Evolutionary conservation across 2,113 vertebrate species (phyloP), one percentile per base, ranked within the genome.

Genomic region (Amblyopsis rosae): DNA sequence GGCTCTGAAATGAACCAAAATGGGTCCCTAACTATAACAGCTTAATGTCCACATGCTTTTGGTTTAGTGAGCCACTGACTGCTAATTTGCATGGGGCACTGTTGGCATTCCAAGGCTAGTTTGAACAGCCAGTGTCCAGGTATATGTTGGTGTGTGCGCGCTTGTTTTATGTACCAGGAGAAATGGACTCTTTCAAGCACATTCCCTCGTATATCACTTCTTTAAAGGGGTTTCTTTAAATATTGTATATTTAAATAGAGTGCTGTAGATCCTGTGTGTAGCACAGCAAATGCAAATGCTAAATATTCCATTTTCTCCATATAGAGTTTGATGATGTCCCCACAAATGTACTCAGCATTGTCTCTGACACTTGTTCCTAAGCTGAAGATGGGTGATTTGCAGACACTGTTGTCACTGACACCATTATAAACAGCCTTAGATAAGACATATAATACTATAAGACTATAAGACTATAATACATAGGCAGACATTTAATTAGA

Each of bases 41-140:
- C 59, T 33, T 45, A n/a, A 60, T 45, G 59, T 62, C 46, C 60
- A 62, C 60, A 13, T 62, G 60, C 60, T 48, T 48, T 48, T 50
- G 46, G 64, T 82, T 59, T 73, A 54, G 71, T 75, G 59, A 77
- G 60, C 63, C 54, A 78, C 69, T 26, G 75, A 59, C 73, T 73
- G 62, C 62, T 86, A 71, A 86, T 86, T 84, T 69, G 77, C 62
- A 59, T 61, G 33, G 66, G 3, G 13, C 56, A 67, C 62, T 72
- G 63, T 72, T 67, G 58, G 60, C 76, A 67, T 59, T 64, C 62
- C 75, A 75, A 67, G 59, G 64, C 10, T 65, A 4, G 33, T 63
- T 85, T 83, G 85, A 79, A 88, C 76, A 77, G 87, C 68, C 74
- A 68, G 72, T 81, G 3, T n/a, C 13, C 17, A 19, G 55, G 17